These are phyloP conservation scores for Trissoscelio sp. DNA, from an alignment of 2,888 invertebrate genomes.

Conservation along the genomic window DNA sequence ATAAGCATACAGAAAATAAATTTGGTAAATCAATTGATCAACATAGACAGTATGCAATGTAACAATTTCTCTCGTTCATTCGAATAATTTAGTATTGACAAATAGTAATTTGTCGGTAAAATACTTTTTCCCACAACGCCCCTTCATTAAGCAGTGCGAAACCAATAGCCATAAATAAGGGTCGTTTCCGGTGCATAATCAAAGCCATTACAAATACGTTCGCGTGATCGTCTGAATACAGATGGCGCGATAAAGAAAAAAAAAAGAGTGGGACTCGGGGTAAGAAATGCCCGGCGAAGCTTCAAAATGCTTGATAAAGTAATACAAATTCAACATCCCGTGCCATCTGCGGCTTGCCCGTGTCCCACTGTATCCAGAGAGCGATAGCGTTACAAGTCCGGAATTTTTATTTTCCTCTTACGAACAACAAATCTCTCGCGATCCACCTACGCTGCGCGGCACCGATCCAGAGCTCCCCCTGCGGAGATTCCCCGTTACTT, in stretches of 20 bases:
- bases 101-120: slow-evolving; percentile 29
- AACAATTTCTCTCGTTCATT: not conserved
- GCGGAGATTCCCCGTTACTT: slow-evolving; percentile 44
- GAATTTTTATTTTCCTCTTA: slow-evolving; percentile 67
- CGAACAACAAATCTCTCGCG: slow-evolving; percentile 65
- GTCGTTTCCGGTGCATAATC: slow-evolving; percentile 41
- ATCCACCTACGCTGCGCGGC: slow-evolving; percentile 59
- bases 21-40: slow-evolving; percentile 3
- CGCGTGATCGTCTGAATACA: slow-evolving; percentile 26
- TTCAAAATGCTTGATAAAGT: slow-evolving; percentile 59
- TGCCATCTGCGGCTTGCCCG: slow-evolving; percentile 49
- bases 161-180: slow-evolving; percentile 43
- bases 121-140: slow-evolving; percentile 38
- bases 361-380: slow-evolving; percentile 29
- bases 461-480: slow-evolving; percentile 47
- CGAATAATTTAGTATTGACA: slow-evolving; percentile 29
- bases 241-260: slow-evolving; percentile 29
- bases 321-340: slow-evolving; percentile 56
- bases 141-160: slow-evolving; percentile 24
- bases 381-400: slow-evolving; percentile 52
- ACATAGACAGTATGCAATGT: not conserved
- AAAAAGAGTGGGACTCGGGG: no score
- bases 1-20: not conserved
- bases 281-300: slow-evolving; percentile 30
- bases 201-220: slow-evolving; percentile 42